Percentiles rank a stretch among this genome's conserved stretches.
phyloP scores from a whole-genome alignment of 2,113 vertebrate species.

The Xyrauchen texanus region DNA sequence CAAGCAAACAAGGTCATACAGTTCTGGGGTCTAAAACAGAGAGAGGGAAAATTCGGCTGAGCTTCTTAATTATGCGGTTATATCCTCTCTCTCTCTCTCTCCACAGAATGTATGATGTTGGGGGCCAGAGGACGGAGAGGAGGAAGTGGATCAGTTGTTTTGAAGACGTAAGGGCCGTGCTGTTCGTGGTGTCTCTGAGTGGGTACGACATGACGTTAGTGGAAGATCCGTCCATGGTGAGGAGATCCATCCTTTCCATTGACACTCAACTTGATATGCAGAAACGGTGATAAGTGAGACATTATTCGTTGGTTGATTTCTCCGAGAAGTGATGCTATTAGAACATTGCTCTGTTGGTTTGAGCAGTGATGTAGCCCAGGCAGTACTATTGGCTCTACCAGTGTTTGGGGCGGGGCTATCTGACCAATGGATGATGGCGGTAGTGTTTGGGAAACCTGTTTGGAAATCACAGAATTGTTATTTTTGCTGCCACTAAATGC shows the following conservation, averaged over 20 bases:
- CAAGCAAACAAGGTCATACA: constrained; percentile 15
- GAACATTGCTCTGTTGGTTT: too few relatives aligned
- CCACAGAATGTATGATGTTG: constrained; percentile 77
- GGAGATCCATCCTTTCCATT: background rate
- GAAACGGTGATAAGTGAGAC: background rate
- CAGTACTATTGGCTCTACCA: too few relatives aligned
- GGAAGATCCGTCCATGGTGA: constrained; percentile 75
- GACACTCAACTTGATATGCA: background rate
- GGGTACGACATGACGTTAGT: constrained; percentile 80
- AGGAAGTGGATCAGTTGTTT: constrained; percentile 82
- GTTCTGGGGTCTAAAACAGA: constrained; percentile 15
- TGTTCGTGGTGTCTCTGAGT: constrained; percentile 79
- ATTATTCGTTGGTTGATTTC: too few relatives aligned
- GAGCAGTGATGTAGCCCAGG: too few relatives aligned
- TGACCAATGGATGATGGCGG: too few relatives aligned
- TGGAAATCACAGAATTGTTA: too few relatives aligned
- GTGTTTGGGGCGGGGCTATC: too few relatives aligned
- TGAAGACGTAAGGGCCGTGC: constrained; percentile 75
- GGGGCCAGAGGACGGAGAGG: constrained; percentile 76
- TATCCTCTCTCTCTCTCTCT: too few relatives aligned
- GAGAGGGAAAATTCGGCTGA: background rate
- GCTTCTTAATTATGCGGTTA: too few relatives aligned
- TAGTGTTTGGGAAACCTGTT: too few relatives aligned
- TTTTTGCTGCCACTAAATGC: too few relatives aligned
- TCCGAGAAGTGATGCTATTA: too few relatives aligned